Conservation (phyloP, 2,888 invertebrate genomes). For the Polydrusus cervinus region DNA sequence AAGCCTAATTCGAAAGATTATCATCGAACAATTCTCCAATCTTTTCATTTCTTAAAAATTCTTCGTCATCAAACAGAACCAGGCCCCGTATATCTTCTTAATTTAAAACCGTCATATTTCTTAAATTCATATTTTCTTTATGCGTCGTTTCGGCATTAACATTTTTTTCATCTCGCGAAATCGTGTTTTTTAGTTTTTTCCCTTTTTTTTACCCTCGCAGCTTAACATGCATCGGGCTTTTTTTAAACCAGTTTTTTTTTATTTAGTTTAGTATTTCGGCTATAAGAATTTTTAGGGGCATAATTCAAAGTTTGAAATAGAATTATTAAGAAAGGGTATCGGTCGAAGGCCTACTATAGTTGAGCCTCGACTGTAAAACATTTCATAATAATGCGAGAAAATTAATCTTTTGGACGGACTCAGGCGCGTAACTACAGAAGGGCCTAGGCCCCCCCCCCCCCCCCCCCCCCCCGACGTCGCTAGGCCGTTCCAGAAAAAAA, state of each 20-base stretch:
- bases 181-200: conserved; percentile 56
- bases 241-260: conserved; percentile 50
- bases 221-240: conserved; percentile 50
- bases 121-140: conserved; percentile 52
- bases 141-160: conserved; percentile 51
- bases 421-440: too few species aligned
- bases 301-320: conserved; percentile 68
- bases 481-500: too few species aligned
- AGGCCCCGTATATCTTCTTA: conserved; percentile 46
- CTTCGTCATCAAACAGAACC: conserved; percentile 33
- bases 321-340: conserved; percentile 66
- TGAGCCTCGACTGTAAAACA: not conserved
- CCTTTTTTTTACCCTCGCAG: conserved; percentile 54
- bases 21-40: too few species aligned
- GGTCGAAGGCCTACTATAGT: conserved; percentile 47
- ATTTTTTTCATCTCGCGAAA: conserved; percentile 50
- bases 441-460: too few species aligned
- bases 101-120: conserved; percentile 50
- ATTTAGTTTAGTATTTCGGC: conserved; percentile 53
- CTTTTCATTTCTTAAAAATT: conserved; percentile 13
- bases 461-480: too few species aligned
- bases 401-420: too few species aligned
- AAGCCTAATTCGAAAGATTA: too few species aligned
- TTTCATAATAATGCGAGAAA: too few species aligned
- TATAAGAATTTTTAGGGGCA: conserved; percentile 57